Evolutionary conservation across 2,888 invertebrate genomes (phyloP), one percentile per base, ranked within the genome.

Genomic region (Zele albiditarsus): DNA sequence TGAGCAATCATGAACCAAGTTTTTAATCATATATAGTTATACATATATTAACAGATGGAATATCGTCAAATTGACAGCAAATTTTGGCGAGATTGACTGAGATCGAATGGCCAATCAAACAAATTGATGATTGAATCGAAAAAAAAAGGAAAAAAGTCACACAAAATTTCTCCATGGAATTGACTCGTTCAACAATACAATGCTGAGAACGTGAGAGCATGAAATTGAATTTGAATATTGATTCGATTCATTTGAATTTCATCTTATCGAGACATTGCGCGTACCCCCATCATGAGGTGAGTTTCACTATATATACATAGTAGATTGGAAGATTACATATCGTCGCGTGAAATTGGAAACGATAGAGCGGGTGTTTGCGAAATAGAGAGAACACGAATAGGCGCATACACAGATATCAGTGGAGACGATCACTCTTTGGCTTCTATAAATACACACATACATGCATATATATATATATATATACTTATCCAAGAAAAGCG

Each of bases 171-270:
- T 80, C 82, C 81, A 81, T 78, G 81, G 83, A 80, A 83, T 83
- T 81, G 82, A 80, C 77, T 79, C 81, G 84, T 83, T 84, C 81
- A 76, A 60, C 38, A 73, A 77, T 74, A 75, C 69, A 76, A 75
- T 77, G 77, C 78, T 77, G 81, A 81, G 82, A 82, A 72, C 75
- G 78, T 77, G 77, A 62, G 77, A 80, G 77, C 84, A 87, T 87
- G 83, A 83, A 84, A 83, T 80, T 77, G 86, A 85, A 88, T 88
- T 88, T 88, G 86, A 89, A 89, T 89, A 89, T 89, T 89, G 89
- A 89, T 89, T 88, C 88, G 87, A 84, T 86, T 89, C 88, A 89
- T 89, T 89, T 88, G 88, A 89, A 89, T 89, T 82, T 76, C 74
- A 42, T 75, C 80, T 79, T 83, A 83, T 84, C 83, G 79, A 46